Base-by-base conservation (phyloP, 1,140 invertebrate species). In the Mercenaria mercenaria region DNA sequence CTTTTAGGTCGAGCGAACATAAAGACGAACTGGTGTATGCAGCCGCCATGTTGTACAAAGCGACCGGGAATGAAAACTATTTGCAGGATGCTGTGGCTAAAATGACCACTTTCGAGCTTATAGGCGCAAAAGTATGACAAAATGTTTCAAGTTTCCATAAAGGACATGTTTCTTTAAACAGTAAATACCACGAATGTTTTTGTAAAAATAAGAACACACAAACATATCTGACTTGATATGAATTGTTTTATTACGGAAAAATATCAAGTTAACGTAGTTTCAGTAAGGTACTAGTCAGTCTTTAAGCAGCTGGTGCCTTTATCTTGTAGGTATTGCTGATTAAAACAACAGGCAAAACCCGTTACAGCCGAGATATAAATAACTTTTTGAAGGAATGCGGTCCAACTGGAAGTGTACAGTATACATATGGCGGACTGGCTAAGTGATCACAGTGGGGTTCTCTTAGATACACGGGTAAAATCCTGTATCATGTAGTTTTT, bases 1-100 rank as follows among this genome's bases (percentile, higher is more conserved):
- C n/a, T n/a, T n/a, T 77, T 20, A 83, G 79, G 10, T 89, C 79
- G 18, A 59, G 32, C 0, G 67, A 47, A 29, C 83, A 97, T 90
- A 97, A 96, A 4, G 97, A 97, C 92, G 97, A 97, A 89, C 93
- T 97, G 43, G 96, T 96, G 0, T 97, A 97, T 97, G 96, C 97
- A 0, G 97, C 97, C 0, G 94, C 96, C 2, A 97, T 97, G 97
- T 93, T 97, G 0, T 97, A 96, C 94, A 96, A 96, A 89, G 97
- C 97, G 3, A 97, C 97, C 0, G 96, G 96, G 15, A 95, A 97
- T 6, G 67, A 91, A 0, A 92, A 91, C 18, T 97, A 97, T 90
- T 92, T 97, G 59, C 94, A 96, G 13, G 96, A 96, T 50, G 97
- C 97, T 1, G 95, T 96, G 50, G 92, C 96, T 61, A 95, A 96